Percentiles rank a stretch among this genome's conserved stretches.
Conservation (phyloP, 2,113 vertebrate genomes). For the Thymallus thymallus region DNA sequence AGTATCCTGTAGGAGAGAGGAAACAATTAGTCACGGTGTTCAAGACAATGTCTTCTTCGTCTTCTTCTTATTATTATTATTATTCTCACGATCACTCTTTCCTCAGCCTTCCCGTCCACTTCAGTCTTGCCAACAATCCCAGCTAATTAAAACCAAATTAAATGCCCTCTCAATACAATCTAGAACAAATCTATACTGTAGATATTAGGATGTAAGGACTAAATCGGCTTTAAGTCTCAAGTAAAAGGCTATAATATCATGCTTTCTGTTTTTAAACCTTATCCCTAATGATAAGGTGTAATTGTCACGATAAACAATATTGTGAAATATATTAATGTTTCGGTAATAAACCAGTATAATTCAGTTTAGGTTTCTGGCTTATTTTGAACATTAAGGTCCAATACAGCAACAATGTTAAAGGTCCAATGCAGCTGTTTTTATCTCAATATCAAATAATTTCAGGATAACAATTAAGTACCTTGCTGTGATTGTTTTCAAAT, state of each 20-base stretch:
- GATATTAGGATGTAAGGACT: not conserved
- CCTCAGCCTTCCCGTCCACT: not conserved
- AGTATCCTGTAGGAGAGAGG: not conserved
- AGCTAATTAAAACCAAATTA: not conserved
- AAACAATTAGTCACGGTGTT: slow-evolving; percentile 41
- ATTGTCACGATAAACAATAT: too few relatives aligned
- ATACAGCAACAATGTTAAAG: too few relatives aligned
- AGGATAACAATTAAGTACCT: too few relatives aligned
- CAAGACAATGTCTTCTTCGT: slow-evolving; percentile 12
- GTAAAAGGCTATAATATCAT: not conserved
- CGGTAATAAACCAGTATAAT: not conserved
- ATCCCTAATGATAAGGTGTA: not conserved
- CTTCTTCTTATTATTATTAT: too few relatives aligned
- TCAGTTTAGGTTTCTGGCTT: too few relatives aligned
- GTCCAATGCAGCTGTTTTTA: too few relatives aligned
- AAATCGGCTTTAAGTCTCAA: not conserved
- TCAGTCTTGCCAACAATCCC: not conserved
- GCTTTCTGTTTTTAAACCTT: not conserved
- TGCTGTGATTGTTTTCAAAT: too few relatives aligned
- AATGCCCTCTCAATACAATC: not conserved
- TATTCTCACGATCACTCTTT: not conserved
- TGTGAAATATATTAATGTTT: not conserved
- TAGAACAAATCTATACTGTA: not conserved
- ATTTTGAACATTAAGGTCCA: too few relatives aligned
- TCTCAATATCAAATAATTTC: too few relatives aligned